Percentiles rank a stretch among this genome's conserved stretches.
These are phyloP conservation scores for Andrena bicolor DNA, from an alignment of 2,888 invertebrate species.

Conservation along the genomic window DNA sequence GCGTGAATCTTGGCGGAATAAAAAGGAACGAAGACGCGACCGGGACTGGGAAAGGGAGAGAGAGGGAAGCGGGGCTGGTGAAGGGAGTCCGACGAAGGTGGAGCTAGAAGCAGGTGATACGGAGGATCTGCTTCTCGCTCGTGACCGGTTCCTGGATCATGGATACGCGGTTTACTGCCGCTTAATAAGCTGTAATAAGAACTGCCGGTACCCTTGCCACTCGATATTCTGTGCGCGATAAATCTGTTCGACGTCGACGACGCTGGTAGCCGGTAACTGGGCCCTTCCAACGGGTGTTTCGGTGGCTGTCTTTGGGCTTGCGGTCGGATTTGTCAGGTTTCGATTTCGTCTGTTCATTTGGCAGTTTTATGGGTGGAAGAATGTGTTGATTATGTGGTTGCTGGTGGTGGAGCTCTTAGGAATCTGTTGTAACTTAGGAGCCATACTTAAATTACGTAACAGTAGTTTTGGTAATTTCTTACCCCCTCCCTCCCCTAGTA, in stretches of 20 bases:
- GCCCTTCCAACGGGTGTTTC: slow-evolving; percentile 25
- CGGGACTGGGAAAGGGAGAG: slow-evolving; percentile 26
- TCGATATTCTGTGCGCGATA: slow-evolving; percentile 67
- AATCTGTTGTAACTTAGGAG: neutral
- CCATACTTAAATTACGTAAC: too few relatives aligned
- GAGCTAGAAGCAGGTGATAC: slow-evolving; percentile 77
- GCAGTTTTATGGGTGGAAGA: neutral
- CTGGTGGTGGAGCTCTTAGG: too few relatives aligned
- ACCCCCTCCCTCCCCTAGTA: too few relatives aligned
- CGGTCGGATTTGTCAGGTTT: slow-evolving; percentile 3
- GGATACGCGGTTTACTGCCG: slow-evolving; percentile 76
- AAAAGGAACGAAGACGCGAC: slow-evolving; percentile 13
- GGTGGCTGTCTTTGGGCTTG: slow-evolving; percentile 2
- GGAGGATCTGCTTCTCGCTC: slow-evolving; percentile 65
- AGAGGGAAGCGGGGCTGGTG: neutral
- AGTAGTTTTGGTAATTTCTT: too few relatives aligned
- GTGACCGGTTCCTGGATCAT: slow-evolving; percentile 78
- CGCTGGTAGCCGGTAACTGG: slow-evolving; percentile 14
- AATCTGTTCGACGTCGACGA: slow-evolving; percentile 59
- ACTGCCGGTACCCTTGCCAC: slow-evolving; percentile 55
- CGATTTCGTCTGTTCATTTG: slow-evolving; percentile 4
- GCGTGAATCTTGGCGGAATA: slow-evolving; percentile 17
- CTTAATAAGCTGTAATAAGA: slow-evolving; percentile 81
- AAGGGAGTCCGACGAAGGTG: slow-evolving; percentile 26
- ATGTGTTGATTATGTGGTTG: neutral